Evolutionary conservation across 2,113 vertebrate genomes (phyloP), one percentile per base, ranked within the genome.

Genomic region (Xyrauchen texanus): DNA sequence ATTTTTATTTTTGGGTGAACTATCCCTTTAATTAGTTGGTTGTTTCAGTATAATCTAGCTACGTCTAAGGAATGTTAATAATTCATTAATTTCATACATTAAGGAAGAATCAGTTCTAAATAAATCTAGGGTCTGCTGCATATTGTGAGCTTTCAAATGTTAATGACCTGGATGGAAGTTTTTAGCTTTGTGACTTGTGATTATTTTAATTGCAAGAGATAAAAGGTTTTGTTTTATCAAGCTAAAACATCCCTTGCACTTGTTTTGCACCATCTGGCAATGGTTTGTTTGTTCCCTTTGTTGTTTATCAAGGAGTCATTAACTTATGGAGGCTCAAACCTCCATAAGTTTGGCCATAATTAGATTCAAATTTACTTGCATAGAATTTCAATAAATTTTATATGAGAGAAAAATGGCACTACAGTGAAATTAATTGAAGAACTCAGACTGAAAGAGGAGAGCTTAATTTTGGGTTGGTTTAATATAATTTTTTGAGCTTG

Each of bases 311-410:
- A 62, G 42, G 75, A 82, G 78, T 82, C 80, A 82, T 71, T 68
- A 81, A 55, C 60, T 67, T 61, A 75, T 52, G 68, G 68, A 72
- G 58, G 69, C 42, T 34, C 21, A 34, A 34, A 34, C 21, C 21
- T 34, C 21, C 15, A 76, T 44, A 58, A 9, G 7, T 75, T 80
- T 49, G 58, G 55, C 16, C 66, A 10, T 11, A 71, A 81, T 77
- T 78, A 72, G 60, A 69, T 79, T 70, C 58, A 72, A 60, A 69
- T 67, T 66, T 45, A 53, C 63, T 55, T 51, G 60, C 74, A 64
- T 67, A 53, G 76, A 82, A 78, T 81, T 68, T 81, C 69, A 76
- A 64, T 64, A 58, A 63, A 84, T 61, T 68, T 70, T 74, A 63
- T 75, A 44, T 16, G 34, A n/a, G 52, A 66, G 47, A 34, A 68